Evolutionary conservation across 2,797 vertebrate genomes (phyloP).

Genomic region (Acanthornis magna): DNA sequence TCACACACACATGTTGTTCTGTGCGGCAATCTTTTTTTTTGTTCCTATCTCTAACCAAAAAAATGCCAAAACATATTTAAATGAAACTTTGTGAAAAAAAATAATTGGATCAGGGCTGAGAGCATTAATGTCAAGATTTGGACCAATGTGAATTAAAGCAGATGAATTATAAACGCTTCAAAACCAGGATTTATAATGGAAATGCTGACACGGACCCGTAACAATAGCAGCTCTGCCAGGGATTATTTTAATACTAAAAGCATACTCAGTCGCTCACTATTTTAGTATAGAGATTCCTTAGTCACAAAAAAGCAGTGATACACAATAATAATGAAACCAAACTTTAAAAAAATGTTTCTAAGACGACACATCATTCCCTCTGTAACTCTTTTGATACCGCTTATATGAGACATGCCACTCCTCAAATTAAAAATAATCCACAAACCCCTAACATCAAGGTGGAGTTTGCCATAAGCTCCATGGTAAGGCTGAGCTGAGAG

Average conservation of each 20-base stretch:
- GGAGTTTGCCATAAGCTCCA: constrained; percentile 40
- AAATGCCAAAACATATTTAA: constrained; percentile 21
- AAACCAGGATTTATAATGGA: constrained; percentile 62
- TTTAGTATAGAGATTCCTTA: constrained; percentile 54
- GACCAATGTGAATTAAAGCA: constrained; percentile 50
- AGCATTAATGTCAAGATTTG: constrained; percentile 38
- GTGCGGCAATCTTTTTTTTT: neutral
- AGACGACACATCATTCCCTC: neutral
- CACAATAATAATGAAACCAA: neutral
- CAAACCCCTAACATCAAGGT: constrained; percentile 16
- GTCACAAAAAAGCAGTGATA: constrained; percentile 33
- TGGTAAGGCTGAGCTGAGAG: constrained; percentile 7
- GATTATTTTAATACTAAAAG: constrained; percentile 74
- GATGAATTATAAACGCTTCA: constrained; percentile 66
- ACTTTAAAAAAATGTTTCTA: neutral
- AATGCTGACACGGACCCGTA: constrained; percentile 63
- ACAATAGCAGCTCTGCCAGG: constrained; percentile 63
- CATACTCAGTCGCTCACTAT: constrained; percentile 52
- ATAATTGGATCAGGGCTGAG: constrained; percentile 3
- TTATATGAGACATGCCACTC: neutral
- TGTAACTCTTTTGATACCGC: neutral
- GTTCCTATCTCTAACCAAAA: neutral
- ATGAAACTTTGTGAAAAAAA: constrained; percentile 46
- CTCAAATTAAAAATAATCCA: neutral
- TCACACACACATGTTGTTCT: neutral